These are phyloP conservation scores for Xerus rutilus DNA, from an alignment of 2,797 vertebrate species.

Conservation along the genomic window DNA sequence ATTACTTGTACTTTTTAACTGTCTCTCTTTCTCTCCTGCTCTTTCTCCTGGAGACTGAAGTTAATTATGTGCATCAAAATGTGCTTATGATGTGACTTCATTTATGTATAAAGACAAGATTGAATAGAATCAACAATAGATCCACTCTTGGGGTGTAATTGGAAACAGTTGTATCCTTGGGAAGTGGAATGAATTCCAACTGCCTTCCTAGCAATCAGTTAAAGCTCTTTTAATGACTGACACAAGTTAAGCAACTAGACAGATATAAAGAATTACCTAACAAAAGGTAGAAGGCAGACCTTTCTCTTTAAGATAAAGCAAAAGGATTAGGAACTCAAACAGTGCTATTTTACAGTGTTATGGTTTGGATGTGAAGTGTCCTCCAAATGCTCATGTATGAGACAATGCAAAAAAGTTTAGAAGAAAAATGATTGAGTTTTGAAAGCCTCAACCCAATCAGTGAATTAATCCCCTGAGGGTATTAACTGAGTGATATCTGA, in stretches of 20 bases:
- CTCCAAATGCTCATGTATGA: no score
- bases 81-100: conserved; percentile 5
- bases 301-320: background rate
- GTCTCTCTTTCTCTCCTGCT: background rate
- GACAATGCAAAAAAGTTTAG: no score
- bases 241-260: conserved; percentile 13
- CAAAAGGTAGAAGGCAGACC: background rate
- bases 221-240: conserved; percentile 50
- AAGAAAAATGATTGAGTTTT: no score
- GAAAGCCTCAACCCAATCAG: no score
- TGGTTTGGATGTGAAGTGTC: no score
- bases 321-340: background rate
- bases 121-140: conserved; percentile 38
- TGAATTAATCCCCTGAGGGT: no score
- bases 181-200: background rate
- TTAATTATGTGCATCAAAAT: conserved; percentile 57
- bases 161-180: background rate
- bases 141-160: background rate
- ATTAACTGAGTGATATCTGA: no score
- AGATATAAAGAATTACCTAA: conserved; percentile 10
- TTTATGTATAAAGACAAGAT: conserved; percentile 43
- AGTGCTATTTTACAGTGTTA: background rate
- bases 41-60: background rate
- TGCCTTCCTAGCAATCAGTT: conserved; percentile 5
- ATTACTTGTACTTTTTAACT: conserved; percentile 33